These are phyloP conservation scores for Agapornis canus DNA, from an alignment of 2,797 vertebrate species.

Conservation along the genomic window DNA sequence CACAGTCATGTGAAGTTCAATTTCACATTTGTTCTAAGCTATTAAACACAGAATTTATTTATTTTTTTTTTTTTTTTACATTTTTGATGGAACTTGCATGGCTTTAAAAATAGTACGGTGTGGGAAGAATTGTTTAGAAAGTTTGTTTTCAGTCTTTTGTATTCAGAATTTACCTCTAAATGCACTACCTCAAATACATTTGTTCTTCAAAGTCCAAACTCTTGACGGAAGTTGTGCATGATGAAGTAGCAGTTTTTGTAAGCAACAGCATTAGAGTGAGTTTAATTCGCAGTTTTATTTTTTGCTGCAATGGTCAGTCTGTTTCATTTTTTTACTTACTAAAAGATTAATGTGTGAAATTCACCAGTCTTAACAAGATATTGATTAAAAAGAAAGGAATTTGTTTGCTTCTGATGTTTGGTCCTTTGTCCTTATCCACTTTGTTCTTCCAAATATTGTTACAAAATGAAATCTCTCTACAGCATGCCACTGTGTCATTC, in stretches of 20 bases:
- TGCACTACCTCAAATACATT: background rate
- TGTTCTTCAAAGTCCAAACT: background rate
- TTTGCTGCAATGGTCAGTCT: background rate
- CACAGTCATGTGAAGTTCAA: background rate
- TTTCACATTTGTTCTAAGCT: background rate
- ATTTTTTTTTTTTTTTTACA: background rate
- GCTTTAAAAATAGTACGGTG: background rate
- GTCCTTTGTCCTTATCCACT: background rate
- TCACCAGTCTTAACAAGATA: conserved; percentile 8
- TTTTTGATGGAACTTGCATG: background rate
- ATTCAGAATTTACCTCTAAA: background rate
- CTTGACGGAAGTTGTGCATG: background rate
- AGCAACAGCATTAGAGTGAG: background rate
- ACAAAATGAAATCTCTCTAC: background rate
- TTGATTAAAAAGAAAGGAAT: background rate
- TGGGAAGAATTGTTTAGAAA: background rate
- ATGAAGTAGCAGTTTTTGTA: background rate
- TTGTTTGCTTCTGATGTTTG: background rate
- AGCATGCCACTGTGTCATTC: fast-evolving
- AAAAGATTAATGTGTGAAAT: conserved; percentile 19
- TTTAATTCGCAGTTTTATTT: conserved; percentile 20
- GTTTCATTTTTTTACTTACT: background rate
- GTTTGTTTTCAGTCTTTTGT: background rate
- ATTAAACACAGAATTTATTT: background rate
- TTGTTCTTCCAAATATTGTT: background rate